phyloP scores from a whole-genome alignment of 2,113 vertebrate genomes.

The Theropithecus gelada region DNA sequence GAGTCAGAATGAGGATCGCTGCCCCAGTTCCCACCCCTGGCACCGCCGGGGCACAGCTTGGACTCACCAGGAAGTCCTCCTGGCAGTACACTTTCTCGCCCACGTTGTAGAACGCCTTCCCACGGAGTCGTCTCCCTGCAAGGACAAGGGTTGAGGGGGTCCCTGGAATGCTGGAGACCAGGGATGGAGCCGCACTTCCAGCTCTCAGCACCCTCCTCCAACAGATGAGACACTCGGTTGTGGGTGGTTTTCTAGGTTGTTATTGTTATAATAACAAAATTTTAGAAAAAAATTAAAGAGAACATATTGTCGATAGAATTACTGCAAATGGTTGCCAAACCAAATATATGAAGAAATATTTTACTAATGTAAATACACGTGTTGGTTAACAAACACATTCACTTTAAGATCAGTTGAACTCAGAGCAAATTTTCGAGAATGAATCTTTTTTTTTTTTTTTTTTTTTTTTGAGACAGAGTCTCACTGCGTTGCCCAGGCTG shows the following conservation, averaged over 20 bases:
- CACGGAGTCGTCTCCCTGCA: constrained; percentile 94
- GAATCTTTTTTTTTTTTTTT: neutral
- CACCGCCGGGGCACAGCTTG: neutral
- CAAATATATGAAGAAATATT: neutral
- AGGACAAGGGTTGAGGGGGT: neutral
- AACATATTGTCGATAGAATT: neutral
- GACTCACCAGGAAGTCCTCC: constrained; percentile 98
- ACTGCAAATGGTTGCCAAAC: neutral
- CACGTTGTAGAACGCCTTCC: constrained; percentile 99
- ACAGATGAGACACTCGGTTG: neutral
- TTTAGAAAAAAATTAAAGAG: neutral
- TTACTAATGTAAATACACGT: neutral
- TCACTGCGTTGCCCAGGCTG: too few species aligned
- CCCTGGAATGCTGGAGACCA: neutral
- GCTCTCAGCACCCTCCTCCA: neutral
- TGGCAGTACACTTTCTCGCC: constrained; percentile 98
- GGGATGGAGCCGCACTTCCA: neutral
- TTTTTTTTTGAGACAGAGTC: too few species aligned
- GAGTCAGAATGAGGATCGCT: neutral
- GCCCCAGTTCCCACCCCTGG: neutral
- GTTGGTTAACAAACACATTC: neutral
- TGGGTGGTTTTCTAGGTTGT: neutral
- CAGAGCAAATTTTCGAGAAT: neutral
- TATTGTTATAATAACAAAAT: neutral
- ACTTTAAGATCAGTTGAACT: neutral